A percentile compares a stretch with the other conserved stretches of the same genome.
phyloP scores from a whole-genome alignment of 2,888 invertebrate species.

The Cryptocephalus moraei region DNA sequence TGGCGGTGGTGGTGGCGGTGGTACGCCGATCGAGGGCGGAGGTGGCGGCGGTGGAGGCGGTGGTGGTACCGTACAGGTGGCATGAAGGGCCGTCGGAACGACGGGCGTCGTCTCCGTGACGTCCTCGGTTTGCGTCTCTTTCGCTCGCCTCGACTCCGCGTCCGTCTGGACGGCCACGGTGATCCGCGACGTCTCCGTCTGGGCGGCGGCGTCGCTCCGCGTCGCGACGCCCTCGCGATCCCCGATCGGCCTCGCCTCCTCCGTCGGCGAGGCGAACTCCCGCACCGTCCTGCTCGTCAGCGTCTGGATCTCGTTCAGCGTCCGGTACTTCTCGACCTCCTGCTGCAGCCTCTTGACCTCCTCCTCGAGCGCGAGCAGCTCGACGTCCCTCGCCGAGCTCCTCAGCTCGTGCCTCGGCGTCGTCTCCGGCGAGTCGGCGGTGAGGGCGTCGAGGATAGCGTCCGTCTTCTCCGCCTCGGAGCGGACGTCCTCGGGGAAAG shows the following conservation, averaged over 20 bases:
- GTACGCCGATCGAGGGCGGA: constrained; percentile 21
- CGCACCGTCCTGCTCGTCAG: constrained; percentile 44
- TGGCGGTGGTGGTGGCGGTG: constrained; percentile 38
- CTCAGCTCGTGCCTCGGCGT: constrained; percentile 16
- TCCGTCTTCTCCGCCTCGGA: background rate
- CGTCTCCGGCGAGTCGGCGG: background rate
- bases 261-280: constrained; percentile 41
- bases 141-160: background rate
- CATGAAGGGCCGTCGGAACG: too few relatives aligned
- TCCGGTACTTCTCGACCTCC: constrained; percentile 49
- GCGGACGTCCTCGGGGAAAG: constrained; percentile 7
- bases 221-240: constrained; percentile 16
- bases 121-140: constrained; percentile 13
- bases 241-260: constrained; percentile 24
- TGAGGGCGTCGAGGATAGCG: background rate
- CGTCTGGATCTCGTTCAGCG: constrained; percentile 46
- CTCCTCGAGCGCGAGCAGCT: constrained; percentile 32
- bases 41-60: constrained; percentile 11
- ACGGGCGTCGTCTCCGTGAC: background rate
- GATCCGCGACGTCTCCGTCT: constrained; percentile 4
- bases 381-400: constrained; percentile 31
- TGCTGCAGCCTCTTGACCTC: constrained; percentile 46
- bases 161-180: background rate
- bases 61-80: constrained; percentile 3
- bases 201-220: constrained; percentile 12